Conservation (phyloP, 2,797 vertebrate species). For the Lutjanus campechanus region DNA sequence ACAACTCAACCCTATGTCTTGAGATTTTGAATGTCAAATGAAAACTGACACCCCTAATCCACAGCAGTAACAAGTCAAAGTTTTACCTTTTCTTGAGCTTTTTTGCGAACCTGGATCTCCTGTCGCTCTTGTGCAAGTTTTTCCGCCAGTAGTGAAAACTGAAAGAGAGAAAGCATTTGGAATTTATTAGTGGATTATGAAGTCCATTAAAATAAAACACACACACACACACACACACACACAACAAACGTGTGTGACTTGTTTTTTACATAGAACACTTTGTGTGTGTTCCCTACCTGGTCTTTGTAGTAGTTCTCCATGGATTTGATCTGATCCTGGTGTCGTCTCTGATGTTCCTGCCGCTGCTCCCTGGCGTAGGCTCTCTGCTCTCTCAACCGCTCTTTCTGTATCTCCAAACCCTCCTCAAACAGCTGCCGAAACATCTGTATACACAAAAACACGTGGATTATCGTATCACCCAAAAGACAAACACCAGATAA, state of each 20-base stretch:
- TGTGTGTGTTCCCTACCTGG: constrained; percentile 84
- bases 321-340: constrained; percentile 90
- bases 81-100: constrained; percentile 91
- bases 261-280: not conserved
- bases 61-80: not conserved
- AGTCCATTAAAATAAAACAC: not conserved
- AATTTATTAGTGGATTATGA: not conserved
- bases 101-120: constrained; percentile 91
- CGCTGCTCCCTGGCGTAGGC: constrained; percentile 89
- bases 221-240: no score
- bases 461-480: not conserved
- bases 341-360: constrained; percentile 86
- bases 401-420: constrained; percentile 93
- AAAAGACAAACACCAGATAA: not conserved
- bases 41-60: not conserved
- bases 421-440: constrained; percentile 95
- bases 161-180: constrained; percentile 24
- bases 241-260: not conserved
- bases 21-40: not conserved
- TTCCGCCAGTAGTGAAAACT: constrained; percentile 96
- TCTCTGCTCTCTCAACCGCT: constrained; percentile 90
- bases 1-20: not conserved
- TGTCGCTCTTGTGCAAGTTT: constrained; percentile 90
- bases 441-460: constrained; percentile 82
- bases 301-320: constrained; percentile 98